These are phyloP conservation scores for Stenchaetothrips biformis DNA, from an alignment of 2,888 invertebrate species.

Conservation along the genomic window DNA sequence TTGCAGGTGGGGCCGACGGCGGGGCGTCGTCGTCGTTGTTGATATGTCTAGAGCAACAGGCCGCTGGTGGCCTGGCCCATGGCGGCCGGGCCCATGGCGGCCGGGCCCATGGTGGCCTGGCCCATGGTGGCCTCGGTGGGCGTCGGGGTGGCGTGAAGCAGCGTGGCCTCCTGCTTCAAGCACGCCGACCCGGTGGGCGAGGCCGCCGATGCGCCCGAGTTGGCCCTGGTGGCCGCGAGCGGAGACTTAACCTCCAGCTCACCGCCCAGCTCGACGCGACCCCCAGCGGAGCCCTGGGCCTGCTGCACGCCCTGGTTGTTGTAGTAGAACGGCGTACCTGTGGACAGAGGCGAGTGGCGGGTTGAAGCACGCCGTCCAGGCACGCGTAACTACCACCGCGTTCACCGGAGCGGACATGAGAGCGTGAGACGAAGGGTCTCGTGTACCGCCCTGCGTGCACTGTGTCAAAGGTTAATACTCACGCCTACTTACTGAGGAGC, in stretches of 20 bases:
- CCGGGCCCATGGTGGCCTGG: not conserved
- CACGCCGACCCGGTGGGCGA: conserved; percentile 68
- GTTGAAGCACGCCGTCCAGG: not conserved
- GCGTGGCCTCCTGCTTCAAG: conserved; percentile 54
- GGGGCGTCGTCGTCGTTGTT: not conserved
- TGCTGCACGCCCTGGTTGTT: conserved; percentile 38
- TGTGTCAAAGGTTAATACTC: conserved; percentile 35
- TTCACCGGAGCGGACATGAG: not conserved
- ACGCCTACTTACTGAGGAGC: conserved; percentile 58
- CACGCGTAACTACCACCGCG: not conserved
- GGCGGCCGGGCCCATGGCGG: not conserved
- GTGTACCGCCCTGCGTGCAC: conserved; percentile 18
- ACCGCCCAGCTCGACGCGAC: conserved; percentile 43
- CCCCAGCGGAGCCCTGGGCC: conserved; percentile 39
- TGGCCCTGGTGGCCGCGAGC: conserved; percentile 64
- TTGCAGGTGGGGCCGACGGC: not conserved
- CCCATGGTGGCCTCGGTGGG: not conserved
- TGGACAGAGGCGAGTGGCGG: conserved; percentile 15
- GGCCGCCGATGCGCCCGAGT: conserved; percentile 63
- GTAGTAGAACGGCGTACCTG: conserved; percentile 64
- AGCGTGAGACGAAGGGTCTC: not conserved
- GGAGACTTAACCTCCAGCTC: conserved; percentile 63
- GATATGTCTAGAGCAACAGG: conserved; percentile 12
- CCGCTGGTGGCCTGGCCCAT: too few relatives aligned
- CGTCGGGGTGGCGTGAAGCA: not conserved